A percentile compares a stretch with the other conserved stretches of the same genome.
Evolutionary conservation across 2,888 invertebrate genomes (phyloP).

Genomic region (Horisme vitalbata): DNA sequence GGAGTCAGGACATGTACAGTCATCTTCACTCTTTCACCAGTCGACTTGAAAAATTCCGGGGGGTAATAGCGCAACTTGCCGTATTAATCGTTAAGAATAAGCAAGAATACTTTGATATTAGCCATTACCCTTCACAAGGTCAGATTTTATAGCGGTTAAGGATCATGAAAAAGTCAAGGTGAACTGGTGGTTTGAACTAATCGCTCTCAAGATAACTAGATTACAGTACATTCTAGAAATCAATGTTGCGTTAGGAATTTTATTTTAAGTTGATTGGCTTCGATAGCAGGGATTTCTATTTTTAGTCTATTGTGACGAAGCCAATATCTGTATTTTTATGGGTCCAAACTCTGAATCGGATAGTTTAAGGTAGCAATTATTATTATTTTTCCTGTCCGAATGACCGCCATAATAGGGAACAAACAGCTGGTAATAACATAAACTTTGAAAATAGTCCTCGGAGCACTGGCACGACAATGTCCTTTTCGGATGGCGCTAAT

Average conservation of each 20-base stretch:
- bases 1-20: no score
- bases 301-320: background rate
- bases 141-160: conserved; percentile 4
- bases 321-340: background rate
- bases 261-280: conserved; percentile 19
- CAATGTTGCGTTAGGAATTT: conserved; percentile 12
- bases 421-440: conserved; percentile 14
- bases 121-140: conserved; percentile 14
- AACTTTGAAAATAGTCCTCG: conserved; percentile 10
- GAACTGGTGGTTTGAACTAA: conserved; percentile 11
- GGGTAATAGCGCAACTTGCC: no score
- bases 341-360: background rate
- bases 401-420: background rate
- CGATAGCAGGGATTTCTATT: conserved; percentile 1
- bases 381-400: background rate
- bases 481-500: no score
- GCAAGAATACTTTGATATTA: background rate
- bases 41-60: no score
- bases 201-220: conserved; percentile 8
- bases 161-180: conserved; percentile 26
- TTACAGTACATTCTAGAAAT: conserved; percentile 2
- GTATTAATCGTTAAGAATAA: background rate
- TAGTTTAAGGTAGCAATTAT: background rate
- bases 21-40: no score
- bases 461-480: no score